Conservation (phyloP, 2,113 vertebrate species). For the Eclectus roratus region DNA sequence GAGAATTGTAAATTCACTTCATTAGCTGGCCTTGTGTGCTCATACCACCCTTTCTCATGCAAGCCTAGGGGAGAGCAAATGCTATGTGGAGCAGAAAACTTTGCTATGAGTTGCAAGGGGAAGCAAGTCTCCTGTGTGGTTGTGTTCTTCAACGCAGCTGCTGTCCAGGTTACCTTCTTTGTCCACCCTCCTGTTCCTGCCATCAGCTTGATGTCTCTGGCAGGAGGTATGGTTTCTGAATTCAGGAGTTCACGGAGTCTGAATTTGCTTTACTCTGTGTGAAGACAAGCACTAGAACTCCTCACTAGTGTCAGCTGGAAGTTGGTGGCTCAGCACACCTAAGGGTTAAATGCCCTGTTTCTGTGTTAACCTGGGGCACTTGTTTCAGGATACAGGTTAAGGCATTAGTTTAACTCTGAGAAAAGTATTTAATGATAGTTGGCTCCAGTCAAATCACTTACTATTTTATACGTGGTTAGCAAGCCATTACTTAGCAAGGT, state of each 20-base stretch:
- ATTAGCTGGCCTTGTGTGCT: not conserved
- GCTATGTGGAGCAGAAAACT: not conserved
- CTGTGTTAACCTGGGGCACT: not conserved
- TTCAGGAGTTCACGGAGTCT: not conserved
- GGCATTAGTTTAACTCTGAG: not conserved
- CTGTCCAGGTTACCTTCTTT: not conserved
- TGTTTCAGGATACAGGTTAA: not conserved
- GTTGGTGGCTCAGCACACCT: not conserved
- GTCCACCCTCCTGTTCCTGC: not conserved
- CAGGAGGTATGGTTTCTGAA: not conserved
- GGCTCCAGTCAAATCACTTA: not conserved
- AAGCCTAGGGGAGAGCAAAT: not conserved
- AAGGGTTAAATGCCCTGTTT: not conserved
- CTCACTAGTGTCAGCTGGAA: not conserved
- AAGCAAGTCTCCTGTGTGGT: accelerated
- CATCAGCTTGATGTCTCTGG: not conserved
- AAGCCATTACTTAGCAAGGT: not conserved
- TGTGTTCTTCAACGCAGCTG: not conserved
- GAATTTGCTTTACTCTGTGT: not conserved
- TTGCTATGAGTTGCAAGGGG: not conserved
- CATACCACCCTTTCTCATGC: not conserved
- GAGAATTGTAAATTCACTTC: not conserved
- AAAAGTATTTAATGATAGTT: not conserved
- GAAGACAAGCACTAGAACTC: not conserved
- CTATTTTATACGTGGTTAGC: not conserved